Conservation (phyloP, 2,113 vertebrate species). For the Ageneiosus marmoratus region DNA sequence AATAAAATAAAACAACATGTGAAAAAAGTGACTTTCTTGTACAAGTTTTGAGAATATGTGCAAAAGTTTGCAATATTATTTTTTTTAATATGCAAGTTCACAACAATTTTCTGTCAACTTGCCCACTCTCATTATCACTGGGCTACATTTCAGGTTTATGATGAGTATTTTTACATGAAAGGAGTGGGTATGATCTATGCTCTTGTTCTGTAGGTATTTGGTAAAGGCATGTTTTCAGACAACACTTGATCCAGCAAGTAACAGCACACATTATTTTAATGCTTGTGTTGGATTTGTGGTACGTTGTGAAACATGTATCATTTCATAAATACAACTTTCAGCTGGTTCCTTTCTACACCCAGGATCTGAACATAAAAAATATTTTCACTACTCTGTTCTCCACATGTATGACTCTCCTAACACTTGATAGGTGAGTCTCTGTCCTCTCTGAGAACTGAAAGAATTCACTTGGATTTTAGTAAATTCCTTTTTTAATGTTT, state of each 20-base stretch:
- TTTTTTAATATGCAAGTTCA: constrained; percentile 36
- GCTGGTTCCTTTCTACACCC: not conserved
- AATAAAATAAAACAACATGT: constrained; percentile 43
- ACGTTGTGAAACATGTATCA: constrained; percentile 6
- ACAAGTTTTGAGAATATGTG: constrained; percentile 55
- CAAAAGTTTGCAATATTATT: constrained; percentile 54
- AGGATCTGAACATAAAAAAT: not conserved
- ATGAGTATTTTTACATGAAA: constrained; percentile 27
- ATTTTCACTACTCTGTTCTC: not conserved
- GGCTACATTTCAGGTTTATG: constrained; percentile 19
- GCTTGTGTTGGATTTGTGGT: constrained; percentile 21
- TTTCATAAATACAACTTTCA: not conserved
- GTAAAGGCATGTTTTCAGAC: constrained; percentile 20
- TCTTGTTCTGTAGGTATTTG: not conserved
- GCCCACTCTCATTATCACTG: not conserved
- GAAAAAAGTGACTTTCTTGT: constrained; percentile 55
- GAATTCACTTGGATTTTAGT: not conserved
- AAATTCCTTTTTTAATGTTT: not conserved
- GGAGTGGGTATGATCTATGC: not conserved
- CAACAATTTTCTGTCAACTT: constrained; percentile 19
- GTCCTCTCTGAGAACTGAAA: not conserved
- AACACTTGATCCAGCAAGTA: constrained; percentile 46
- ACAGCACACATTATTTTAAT: not conserved
- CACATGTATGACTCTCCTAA: not conserved
- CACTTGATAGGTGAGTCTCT: not conserved